Base-by-base conservation (phyloP, 2,113 vertebrate species). In the Aspiorhynchus laticeps region DNA sequence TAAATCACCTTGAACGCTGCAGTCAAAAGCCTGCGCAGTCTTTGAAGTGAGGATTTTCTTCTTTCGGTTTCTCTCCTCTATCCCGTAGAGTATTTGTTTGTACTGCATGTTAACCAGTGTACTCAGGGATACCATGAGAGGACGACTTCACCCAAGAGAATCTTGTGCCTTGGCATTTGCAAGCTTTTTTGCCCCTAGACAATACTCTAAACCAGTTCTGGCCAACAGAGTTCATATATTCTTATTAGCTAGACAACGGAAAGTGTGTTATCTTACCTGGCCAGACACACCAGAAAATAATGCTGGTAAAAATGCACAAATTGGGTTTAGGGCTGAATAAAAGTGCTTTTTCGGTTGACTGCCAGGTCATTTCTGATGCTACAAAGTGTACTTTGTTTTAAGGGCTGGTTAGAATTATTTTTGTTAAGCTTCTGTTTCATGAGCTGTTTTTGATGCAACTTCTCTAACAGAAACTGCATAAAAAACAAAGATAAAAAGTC, bases 251-350 rank as follows among this genome's bases (percentile, higher is more conserved):
- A 21, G 12, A 77, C 73, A 56, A 63, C 8, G 2, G 36, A 63
- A 76, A 61, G 51, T 24, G 33, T 43, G 46, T 76, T 86, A 86
- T 86, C 85, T 86, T 56, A 65, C 48, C 46, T 71, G 11, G 65
- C 85, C 85, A 86, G 77, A 51, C 77, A 41, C 46, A 46, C 48
- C 17, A 12, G 9, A 7, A 56, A 28, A 71, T 65, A 63, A 80
- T 28, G 65, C 63, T 53, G 51, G 61, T 26, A 31, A 73, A 69
- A 71, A 73, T 31, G 67, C 26, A 67, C 43, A 80, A 80, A 86
- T 73, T 85, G 74, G 31, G 43, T 46, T n/a, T 46, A 51, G 24
- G 36, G 53, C 33, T 46, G 41, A 83, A 83, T 69, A 84, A 41
- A 28, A 84, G 17, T 38, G 15, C 8, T 51, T 15, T 77, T 78